Base-by-base conservation (phyloP, 2,888 invertebrate genomes). In the Strigamia maritima region DNA sequence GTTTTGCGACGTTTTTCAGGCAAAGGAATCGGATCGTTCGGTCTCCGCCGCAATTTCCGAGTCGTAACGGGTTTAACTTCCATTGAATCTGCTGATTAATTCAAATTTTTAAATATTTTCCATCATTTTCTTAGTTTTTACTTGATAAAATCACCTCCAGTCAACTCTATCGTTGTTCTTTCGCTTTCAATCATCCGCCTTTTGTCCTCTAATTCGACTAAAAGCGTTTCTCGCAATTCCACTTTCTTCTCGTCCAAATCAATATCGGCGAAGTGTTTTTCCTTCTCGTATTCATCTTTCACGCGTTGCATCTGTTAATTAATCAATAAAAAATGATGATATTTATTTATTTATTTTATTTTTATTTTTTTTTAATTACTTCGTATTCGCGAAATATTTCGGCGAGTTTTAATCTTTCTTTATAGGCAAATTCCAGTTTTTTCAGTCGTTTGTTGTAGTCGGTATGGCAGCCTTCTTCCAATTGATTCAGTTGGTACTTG, bases 221-320 rank as follows among this genome's bases (percentile, higher is more conserved):
- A 89, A 49, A 98, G 87, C 86, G 92, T 95, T 86, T 97, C 97
- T 83, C 92, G 90, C 22, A 97, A 87, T 85, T 97, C 97, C 82
- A 94, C 90, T 86, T 95, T 95, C 86, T 97, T 96, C 84, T 98
- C 97, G 84, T 97, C 97, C 87, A 94, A 96, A 84, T 98, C 97
- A 85, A 94, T 94, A 0, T 91, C 92, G 0, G 96, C 93, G 12
- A 93, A 92, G 85, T 93, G 93, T 84, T 94, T 95, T 85, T 98
- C 97, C 49, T 91, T 90, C 81, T 92, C 89, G 84, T 93, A 97
- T 84, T 97, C 97, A 80, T 91, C 89, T 83, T 97, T 95, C 0
- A 95, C 93, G 82, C 93, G 92, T 81, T 96, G 95, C 70, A 92
- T 90, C 88, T 95, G 83, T 4, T 7, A 2, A 89, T n/a, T n/a